Conservation (phyloP, 2,113 vertebrate species). For the Sebastes fasciatus region DNA sequence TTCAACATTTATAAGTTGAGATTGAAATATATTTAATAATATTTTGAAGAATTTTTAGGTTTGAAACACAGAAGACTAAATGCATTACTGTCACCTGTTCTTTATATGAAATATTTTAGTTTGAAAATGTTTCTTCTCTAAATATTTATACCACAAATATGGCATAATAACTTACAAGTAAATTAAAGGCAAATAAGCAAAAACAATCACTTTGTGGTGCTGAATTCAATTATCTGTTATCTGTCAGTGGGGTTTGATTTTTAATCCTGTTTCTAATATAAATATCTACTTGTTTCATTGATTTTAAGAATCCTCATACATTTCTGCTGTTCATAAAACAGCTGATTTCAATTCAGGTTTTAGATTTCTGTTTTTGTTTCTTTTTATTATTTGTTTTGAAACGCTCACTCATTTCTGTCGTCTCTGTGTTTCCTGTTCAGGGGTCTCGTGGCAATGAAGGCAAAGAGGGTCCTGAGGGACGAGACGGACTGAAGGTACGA, state of each 20-base stretch:
- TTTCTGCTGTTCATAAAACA: not conserved
- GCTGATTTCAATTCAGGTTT: not conserved
- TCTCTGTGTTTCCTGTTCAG: conserved; percentile 59
- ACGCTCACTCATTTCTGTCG: accelerated
- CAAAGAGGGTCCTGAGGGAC: conserved; percentile 71
- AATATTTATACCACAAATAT: not conserved
- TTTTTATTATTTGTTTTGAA: not conserved
- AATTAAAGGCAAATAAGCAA: not conserved
- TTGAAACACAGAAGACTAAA: not conserved
- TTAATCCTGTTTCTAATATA: not conserved
- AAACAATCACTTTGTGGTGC: too few relatives aligned
- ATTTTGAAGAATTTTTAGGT: not conserved
- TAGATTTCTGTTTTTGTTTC: not conserved
- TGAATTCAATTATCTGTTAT: not conserved
- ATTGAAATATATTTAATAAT: not conserved
- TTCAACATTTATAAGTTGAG: not conserved
- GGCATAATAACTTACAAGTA: not conserved
- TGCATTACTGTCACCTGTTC: not conserved
- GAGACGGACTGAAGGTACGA: conserved; percentile 79
- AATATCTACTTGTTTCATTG: not conserved
- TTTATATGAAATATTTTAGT: not conserved
- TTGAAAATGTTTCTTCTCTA: not conserved
- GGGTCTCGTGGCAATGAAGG: conserved; percentile 76
- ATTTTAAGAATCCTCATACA: not conserved
- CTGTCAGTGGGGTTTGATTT: not conserved